Base-by-base conservation (phyloP, 2,888 invertebrate species). In the Digitonthophagus gazella region DNA sequence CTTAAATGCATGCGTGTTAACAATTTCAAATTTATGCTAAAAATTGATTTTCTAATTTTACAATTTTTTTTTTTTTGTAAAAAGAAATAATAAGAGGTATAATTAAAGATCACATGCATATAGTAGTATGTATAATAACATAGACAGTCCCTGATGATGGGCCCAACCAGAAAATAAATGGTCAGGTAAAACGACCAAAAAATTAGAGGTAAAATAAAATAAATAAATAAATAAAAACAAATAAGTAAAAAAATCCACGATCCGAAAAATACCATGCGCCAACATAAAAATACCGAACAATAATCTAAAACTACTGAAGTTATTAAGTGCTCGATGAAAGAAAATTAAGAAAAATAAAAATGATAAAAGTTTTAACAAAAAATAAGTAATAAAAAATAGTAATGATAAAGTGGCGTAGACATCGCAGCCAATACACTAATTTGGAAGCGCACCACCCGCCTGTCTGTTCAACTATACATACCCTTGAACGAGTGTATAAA, bases 401-500 rank as follows among this genome's bases (percentile, higher is more conserved):
- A 44, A 44, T 44, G 28, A 44, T 44, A 44, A 44, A 44, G 28
- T 44, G 28, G 28, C 28, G 28, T 44, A 44, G 28, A 44, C 11
- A 44, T 3, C 11, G 28, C 28, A 44, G 28, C 28, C 28, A 44
- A 44, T 65, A 68, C 68, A 68, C 65, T 68, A 68, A 68, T 61
- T 44, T 44, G 16, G 61, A 68, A 68, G 68, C 68, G 65, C 54
- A 58, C 55, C 16, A 65, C 19, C 11, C 54, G 56, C 20, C 22
- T 67, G 11, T 67, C 55, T 67, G 61, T 63, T 3, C 15, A 15
- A 22, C 54, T 66, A 69, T 69, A 69, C 69, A 69, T 69, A 69
- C 69, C 69, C 69, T 66, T 67, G 28, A 69, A 66, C 44, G 66
- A 67, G 64, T 69, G 69, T 57, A 69, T 56, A 69, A 69, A 69